Conservation (phyloP, 2,797 vertebrate species). For the Cyprinodon diabolis region DNA sequence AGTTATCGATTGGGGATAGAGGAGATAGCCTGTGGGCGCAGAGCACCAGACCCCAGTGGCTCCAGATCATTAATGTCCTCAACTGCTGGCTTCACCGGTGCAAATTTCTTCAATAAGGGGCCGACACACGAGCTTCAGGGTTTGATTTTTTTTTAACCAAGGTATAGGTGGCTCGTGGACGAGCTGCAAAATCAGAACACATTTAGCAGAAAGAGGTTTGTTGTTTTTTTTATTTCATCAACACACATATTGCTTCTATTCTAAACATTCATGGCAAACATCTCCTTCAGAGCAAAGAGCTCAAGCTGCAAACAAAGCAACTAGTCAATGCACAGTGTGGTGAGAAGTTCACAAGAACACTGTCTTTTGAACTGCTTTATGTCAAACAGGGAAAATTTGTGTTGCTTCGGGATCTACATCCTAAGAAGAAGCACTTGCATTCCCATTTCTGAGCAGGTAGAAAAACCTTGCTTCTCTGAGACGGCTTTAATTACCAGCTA, state of each 20-base stretch:
- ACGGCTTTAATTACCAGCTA: conserved; percentile 79
- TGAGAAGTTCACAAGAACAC: not conserved
- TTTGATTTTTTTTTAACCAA: conserved; percentile 55
- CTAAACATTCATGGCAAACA: conserved; percentile 27
- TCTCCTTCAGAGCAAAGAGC: conserved; percentile 31
- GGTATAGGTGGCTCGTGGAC: conserved; percentile 37
- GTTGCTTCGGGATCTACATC: conserved; percentile 37
- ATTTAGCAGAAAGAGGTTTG: conserved; percentile 1
- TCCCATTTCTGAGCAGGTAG: conserved; percentile 63
- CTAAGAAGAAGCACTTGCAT: conserved; percentile 37
- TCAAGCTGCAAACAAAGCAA: not conserved
- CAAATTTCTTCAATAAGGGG: conserved; percentile 81
- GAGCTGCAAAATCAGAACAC: conserved; percentile 18
- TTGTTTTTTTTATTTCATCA: conserved; percentile 4
- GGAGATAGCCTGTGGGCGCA: conserved; percentile 73
- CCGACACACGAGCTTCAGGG: conserved; percentile 68
- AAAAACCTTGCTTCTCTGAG: conserved; percentile 66
- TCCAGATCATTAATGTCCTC: conserved; percentile 84
- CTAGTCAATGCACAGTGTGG: not conserved
- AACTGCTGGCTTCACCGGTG: conserved; percentile 81
- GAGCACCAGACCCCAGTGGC: conserved; percentile 77
- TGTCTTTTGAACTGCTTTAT: conserved; percentile 40
- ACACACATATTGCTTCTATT: conserved; percentile 19
- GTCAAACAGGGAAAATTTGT: conserved; percentile 38
- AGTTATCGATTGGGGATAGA: conserved; percentile 84